Conservation (phyloP, 2,113 vertebrate genomes). For the Thymallus thymallus region DNA sequence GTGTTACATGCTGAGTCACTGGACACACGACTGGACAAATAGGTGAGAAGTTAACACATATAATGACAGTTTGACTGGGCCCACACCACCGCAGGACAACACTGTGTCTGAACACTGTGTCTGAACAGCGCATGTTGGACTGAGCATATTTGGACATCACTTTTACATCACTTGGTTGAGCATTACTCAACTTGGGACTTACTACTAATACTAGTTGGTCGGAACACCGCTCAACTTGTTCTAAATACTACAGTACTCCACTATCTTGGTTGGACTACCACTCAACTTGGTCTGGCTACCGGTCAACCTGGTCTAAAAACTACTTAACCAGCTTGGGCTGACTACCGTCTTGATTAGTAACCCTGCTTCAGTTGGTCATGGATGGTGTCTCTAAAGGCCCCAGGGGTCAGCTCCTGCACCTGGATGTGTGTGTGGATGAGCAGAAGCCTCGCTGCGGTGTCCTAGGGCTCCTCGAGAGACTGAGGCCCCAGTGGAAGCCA, state of each 20-base stretch:
- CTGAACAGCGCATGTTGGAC: not conserved
- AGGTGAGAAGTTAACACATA: conserved; percentile 1
- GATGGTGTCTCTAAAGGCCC: conserved; percentile 3
- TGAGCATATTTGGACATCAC: not conserved
- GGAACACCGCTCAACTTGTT: not conserved
- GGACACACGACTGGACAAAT: conserved; percentile 19
- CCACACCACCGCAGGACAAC: not conserved
- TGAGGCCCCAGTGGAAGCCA: conserved; percentile 71
- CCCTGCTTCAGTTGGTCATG: conserved; percentile 32
- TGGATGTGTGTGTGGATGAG: conserved; percentile 64
- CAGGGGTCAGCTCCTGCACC: conserved; percentile 45
- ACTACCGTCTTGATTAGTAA: not conserved
- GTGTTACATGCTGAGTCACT: conserved; percentile 22
- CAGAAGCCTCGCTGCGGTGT: conserved; percentile 54
- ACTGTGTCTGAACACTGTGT: not conserved
- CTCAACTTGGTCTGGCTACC: not conserved
- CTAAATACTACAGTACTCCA: not conserved
- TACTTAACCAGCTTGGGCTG: not conserved
- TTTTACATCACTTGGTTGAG: not conserved
- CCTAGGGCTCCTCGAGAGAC: conserved; percentile 59
- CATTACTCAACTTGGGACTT: not conserved
- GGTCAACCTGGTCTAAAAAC: not conserved
- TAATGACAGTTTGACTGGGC: not conserved
- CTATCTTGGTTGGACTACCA: not conserved
- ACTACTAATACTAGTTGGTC: no score